Percentiles rank a stretch among this genome's conserved stretches.
These are phyloP conservation scores for Pteronura brasiliensis DNA, from an alignment of 2,113 vertebrate genomes.

Conservation along the genomic window DNA sequence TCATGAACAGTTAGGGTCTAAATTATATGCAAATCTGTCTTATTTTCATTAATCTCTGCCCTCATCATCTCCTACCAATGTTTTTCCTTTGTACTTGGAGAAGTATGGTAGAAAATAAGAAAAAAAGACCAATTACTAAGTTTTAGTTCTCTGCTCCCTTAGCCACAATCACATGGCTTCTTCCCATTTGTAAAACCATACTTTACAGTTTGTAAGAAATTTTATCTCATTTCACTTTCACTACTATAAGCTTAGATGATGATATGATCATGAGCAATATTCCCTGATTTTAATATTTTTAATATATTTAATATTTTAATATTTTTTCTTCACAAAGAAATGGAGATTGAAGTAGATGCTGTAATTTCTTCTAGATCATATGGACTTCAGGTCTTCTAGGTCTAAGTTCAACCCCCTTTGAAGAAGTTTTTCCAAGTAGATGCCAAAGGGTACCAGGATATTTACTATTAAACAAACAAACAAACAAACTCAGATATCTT, in stretches of 20 bases:
- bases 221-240: background rate
- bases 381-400: background rate
- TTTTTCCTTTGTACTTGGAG: background rate
- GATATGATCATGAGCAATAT: background rate
- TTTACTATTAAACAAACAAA: background rate
- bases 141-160: background rate
- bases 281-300: background rate
- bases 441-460: background rate
- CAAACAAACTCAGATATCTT: background rate
- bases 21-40: background rate
- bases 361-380: background rate
- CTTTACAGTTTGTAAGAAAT: background rate
- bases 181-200: background rate
- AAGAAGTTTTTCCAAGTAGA: background rate
- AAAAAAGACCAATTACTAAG: background rate
- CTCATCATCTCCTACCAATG: background rate
- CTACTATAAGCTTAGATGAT: background rate
- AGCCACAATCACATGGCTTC: background rate
- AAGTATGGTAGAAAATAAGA: background rate
- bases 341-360: background rate
- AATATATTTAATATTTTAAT: no score
- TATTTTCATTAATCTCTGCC: background rate
- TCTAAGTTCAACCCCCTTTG: background rate
- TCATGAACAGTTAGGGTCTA: background rate
- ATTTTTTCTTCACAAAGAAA: background rate